Evolutionary conservation across 2,113 vertebrate species (phyloP).

Genomic region (Triplophysa dalaica): DNA sequence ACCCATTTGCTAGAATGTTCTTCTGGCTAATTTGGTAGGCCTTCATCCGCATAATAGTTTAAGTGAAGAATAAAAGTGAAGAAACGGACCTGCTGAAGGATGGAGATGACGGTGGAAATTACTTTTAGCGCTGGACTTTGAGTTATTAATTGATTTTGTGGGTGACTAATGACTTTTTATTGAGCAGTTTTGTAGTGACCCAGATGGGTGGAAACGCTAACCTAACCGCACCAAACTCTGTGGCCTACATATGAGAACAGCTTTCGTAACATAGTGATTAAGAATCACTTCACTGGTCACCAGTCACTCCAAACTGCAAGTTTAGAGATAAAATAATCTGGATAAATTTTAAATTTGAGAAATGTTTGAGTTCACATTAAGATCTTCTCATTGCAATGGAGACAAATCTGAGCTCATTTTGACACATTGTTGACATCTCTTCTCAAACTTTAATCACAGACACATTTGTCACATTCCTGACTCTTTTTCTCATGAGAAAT

Average conservation of each 20-base stretch:
- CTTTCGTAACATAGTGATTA: neutral
- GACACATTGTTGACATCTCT: too few species aligned
- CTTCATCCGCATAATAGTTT: conserved; percentile 39
- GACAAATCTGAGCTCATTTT: too few species aligned
- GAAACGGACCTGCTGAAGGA: conserved; percentile 30
- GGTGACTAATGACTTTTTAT: conserved; percentile 59
- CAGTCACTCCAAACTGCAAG: too few species aligned
- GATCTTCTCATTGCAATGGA: too few species aligned
- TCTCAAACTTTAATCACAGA: too few species aligned
- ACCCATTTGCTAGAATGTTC: conserved; percentile 45
- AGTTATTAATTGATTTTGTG: conserved; percentile 66
- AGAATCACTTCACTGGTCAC: too few species aligned
- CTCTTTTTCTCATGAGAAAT: too few species aligned
- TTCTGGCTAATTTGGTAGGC: conserved; percentile 57
- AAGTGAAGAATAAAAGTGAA: conserved; percentile 47
- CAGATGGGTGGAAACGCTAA: conserved; percentile 6
- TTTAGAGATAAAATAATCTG: too few species aligned
- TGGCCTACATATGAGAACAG: neutral
- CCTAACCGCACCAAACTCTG: neutral
- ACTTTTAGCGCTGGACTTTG: conserved; percentile 6
- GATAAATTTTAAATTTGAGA: too few species aligned
- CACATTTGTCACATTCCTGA: too few species aligned
- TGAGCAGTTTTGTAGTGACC: conserved; percentile 48
- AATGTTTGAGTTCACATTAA: too few species aligned
- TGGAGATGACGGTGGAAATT: neutral